Evolutionary conservation across 2,797 vertebrate species (phyloP).

Genomic region (Gobionotothen gibberifrons): DNA sequence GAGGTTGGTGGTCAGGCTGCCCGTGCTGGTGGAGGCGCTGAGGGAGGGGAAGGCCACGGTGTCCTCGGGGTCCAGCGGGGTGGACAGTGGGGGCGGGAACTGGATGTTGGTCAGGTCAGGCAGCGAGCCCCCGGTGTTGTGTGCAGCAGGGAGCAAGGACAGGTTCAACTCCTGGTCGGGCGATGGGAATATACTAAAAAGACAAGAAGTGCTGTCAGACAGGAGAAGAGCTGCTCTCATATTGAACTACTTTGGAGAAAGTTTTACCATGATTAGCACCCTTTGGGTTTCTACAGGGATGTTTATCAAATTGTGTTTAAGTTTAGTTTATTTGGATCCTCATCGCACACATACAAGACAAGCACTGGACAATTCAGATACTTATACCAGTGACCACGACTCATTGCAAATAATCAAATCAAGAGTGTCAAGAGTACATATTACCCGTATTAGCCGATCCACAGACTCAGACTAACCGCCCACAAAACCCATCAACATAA

Average conservation of each 20-base stretch:
- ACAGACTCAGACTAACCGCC: no score
- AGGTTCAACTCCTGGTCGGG: conserved; percentile 93
- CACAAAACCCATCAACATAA: no score
- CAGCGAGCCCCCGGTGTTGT: conserved; percentile 96
- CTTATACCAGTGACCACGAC: no score
- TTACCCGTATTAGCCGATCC: no score
- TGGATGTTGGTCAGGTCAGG: conserved; percentile 98
- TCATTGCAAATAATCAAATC: no score
- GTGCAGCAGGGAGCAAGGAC: conserved; percentile 89
- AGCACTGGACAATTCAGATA: no score
- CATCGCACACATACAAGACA: no score
- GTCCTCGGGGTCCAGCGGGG: conserved; percentile 95
- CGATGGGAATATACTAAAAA: conserved; percentile 93
- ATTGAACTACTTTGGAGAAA: background rate
- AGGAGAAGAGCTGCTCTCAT: background rate
- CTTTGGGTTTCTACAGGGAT: background rate
- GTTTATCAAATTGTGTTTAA: background rate
- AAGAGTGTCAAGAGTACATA: no score
- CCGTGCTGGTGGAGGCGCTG: conserved; percentile 90
- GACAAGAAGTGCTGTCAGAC: conserved; percentile 15
- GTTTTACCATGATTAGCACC: background rate
- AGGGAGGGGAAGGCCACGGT: conserved; percentile 89
- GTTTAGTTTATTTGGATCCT: no score
- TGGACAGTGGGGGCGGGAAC: conserved; percentile 97
- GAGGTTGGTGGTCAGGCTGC: conserved; percentile 94